Evolutionary conservation across 2,888 invertebrate genomes (phyloP), one percentile per base, ranked within the genome.

Genomic region (Caenorhabditis japonica): DNA sequence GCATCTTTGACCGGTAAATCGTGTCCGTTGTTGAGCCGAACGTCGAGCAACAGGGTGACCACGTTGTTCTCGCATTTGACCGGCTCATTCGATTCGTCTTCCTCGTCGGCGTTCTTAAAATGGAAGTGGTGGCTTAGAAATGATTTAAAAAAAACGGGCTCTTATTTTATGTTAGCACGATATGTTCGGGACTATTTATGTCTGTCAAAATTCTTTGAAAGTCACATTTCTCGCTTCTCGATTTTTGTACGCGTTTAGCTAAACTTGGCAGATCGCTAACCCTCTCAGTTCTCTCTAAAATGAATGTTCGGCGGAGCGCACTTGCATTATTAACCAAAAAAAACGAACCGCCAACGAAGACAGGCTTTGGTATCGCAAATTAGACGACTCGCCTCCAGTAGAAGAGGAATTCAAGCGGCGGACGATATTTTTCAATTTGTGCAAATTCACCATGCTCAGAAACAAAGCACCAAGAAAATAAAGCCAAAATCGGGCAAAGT

Each of bases 1-100:
- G 86, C 84, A 71, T 87, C 86, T 19, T 84, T 74, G 4, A 86
- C 74, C 5, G 82, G 86, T n/a, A 86, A 68, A 39, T 81, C 81
- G 17, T 76, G 75, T 82, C 84, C 87, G 79, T 84, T 84, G 80
- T 72, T 85, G 64, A 77, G 80, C 30, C 75, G 86, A 77, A 75
- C 85, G 83, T 61, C 87, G 25, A 55, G 71, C 58, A 71, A 79
- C 59, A 59, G 88, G 21, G 81, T 81, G 25, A 84, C 83, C n/a
- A 80, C 83, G 15, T 79, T 69, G 27, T 49, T 8, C 19, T 68
- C 58, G 3, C 23, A 51, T 19, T 10, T 7, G n/a, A 3, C 49
- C 8, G 38, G 60, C 25, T 56, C 64, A 27, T 64, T 49, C 12
- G 52, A 47, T 19, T 72, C 52, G 12, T 59, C 59, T 34, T 39